phyloP scores from a whole-genome alignment of 2,113 vertebrate species.

The Tragelaphus buxtoni region DNA sequence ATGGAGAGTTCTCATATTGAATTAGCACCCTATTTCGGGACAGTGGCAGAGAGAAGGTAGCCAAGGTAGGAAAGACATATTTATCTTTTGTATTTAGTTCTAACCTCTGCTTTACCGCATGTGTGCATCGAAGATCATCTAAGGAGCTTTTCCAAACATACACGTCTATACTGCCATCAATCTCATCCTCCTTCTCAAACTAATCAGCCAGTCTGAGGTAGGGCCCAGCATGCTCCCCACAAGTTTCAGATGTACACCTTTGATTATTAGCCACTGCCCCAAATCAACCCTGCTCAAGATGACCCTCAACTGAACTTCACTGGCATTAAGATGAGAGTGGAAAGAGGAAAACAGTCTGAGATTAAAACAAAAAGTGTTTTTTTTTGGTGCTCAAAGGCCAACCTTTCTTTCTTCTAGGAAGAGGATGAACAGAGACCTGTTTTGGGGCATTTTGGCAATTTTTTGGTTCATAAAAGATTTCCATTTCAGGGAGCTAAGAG shows the following conservation, averaged over 20 bases:
- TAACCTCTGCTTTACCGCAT: neutral
- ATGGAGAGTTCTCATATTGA: neutral
- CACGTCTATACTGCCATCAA: neutral
- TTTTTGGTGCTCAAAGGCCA: neutral
- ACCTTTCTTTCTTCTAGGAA: neutral
- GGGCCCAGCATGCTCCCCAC: neutral
- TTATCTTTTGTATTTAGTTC: neutral
- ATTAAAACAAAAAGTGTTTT: constrained; percentile 7
- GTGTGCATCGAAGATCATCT: neutral
- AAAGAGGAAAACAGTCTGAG: neutral
- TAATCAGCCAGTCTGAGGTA: neutral
- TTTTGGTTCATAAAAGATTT: constrained; percentile 25
- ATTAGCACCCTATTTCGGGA: neutral
- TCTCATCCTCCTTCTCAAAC: neutral
- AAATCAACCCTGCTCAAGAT: neutral
- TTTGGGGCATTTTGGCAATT: neutral
- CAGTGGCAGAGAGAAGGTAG: neutral
- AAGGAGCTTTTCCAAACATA: neutral
- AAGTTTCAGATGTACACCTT: neutral
- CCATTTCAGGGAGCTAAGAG: neutral
- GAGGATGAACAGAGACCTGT: neutral
- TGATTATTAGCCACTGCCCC: neutral
- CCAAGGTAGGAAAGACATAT: neutral
- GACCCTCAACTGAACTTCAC: neutral
- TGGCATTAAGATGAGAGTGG: neutral